These are phyloP conservation scores for Terebella lapidaria DNA, from an alignment of 2,888 invertebrate genomes.

Conservation along the genomic window DNA sequence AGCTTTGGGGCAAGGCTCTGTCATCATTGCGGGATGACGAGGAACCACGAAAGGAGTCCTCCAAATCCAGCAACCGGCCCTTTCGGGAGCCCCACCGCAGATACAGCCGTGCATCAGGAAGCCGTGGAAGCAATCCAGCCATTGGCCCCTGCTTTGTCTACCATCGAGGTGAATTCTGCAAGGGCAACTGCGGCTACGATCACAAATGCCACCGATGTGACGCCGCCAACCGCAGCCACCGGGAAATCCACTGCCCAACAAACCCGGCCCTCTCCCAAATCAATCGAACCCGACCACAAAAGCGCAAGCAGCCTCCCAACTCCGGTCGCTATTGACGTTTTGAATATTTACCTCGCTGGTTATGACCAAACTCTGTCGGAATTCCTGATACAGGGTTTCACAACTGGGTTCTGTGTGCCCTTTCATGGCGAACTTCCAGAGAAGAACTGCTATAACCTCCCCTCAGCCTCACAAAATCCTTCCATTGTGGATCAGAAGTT, in stretches of 20 bases:
- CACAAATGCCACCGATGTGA: neutral
- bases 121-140: neutral
- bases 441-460: neutral
- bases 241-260: too few species aligned
- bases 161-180: neutral
- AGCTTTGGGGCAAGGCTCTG: neutral
- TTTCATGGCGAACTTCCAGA: neutral
- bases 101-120: too few species aligned
- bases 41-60: too few species aligned
- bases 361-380: neutral
- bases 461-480: neutral
- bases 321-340: neutral
- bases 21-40: neutral
- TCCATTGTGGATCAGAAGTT: neutral
- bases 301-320: neutral
- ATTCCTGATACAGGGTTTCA: neutral
- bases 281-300: too few species aligned
- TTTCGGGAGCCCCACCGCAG: too few species aligned
- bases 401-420: neutral
- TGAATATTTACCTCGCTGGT: neutral
- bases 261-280: too few species aligned
- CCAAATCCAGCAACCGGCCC: too few species aligned
- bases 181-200: neutral
- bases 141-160: neutral
- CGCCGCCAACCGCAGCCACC: neutral